Evolutionary conservation across 2,797 vertebrate genomes (phyloP).

Genomic region (Australoheros facetus): DNA sequence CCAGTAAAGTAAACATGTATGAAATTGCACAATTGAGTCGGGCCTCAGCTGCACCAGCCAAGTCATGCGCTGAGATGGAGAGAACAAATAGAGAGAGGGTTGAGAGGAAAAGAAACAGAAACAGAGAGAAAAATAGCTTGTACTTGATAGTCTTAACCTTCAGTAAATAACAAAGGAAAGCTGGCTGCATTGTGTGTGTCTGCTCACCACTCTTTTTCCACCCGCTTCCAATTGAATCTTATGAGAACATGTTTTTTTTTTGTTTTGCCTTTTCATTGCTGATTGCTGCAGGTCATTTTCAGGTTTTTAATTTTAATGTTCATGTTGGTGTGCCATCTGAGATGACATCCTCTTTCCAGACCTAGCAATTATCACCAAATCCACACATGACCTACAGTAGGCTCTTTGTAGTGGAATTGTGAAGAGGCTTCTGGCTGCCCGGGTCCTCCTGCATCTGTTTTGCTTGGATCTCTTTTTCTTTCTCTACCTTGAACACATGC

Average conservation of each 20-base stretch:
- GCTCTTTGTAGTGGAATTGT: slow-evolving; percentile 55
- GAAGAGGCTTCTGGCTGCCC: slow-evolving; percentile 37
- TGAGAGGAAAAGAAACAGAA: slow-evolving; percentile 50
- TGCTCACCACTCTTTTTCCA: slow-evolving; percentile 6
- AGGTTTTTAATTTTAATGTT: slow-evolving; percentile 45
- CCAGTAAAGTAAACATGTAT: slow-evolving; percentile 81
- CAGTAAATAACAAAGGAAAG: slow-evolving; percentile 57
- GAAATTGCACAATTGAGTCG: slow-evolving; percentile 79
- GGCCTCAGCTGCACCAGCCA: slow-evolving; percentile 66
- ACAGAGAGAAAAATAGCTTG: slow-evolving; percentile 43
- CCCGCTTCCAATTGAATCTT: slow-evolving; percentile 19
- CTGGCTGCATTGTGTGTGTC: slow-evolving; percentile 15
- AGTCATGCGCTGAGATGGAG: slow-evolving; percentile 72
- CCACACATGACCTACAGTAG: slow-evolving; percentile 63
- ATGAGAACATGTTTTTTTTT: slow-evolving; percentile 14
- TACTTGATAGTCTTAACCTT: slow-evolving; percentile 42
- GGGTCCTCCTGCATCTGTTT: slow-evolving; percentile 52
- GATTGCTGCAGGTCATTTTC: slow-evolving; percentile 45
- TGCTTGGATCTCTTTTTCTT: slow-evolving; percentile 41
- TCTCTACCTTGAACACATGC: slow-evolving; percentile 39
- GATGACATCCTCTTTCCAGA: slow-evolving; percentile 55
- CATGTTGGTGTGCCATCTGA: slow-evolving; percentile 51
- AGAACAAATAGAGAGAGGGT: slow-evolving; percentile 51
- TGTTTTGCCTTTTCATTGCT: slow-evolving; percentile 20
- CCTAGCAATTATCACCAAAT: slow-evolving; percentile 66